Evolutionary conservation across 64 coral and sea anemone genomes (phyloP), one percentile per base, ranked within the genome.

Genomic region (Hydrozoanthus tunicans): DNA sequence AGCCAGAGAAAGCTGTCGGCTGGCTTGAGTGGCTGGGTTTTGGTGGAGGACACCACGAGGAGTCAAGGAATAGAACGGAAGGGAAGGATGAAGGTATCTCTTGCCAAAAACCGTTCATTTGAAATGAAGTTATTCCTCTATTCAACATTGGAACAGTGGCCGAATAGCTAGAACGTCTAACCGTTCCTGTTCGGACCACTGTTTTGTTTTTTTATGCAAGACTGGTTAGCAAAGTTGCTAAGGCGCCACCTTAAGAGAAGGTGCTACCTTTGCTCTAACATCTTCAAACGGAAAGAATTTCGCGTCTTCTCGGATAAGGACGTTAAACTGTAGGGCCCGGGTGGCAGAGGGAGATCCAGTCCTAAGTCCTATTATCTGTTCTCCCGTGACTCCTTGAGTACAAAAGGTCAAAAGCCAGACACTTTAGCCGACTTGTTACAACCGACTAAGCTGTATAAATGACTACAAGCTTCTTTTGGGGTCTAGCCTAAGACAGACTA

Each of bases 1-100:
- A 86, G 9, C 11, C 11, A 58, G 68, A 51, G 11, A 69, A 88
- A 24, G 14, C 54, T 14, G n/a, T 9, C 2, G 69, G 84, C 8
- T 88, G 68, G 84, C 73, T 20, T 67, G 84, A 88, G 6, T 88
- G 68, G 83, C 74, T 86, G 14, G 83, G 83, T 24, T 73, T 73
- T 73, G 68, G 56, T 52, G 68, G 83, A 59, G 83, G 68, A 60
- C 72, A 24, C 52, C 83, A 86, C 53, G 83, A 86, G 24, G 83
- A n/a, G 58, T 8, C 54, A 12, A 66, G 53, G 2, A 56, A 15
- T 58, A 32, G 24, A 15, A 8, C 54, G 59, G 66, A 86, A 71
- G 83, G 73, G n/a, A 43, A 86, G 4, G 68, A 86, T 56, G 66
- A 86, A 73, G 51, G 83, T 86, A 76, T 76, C 26, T 27, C 12